Evolutionary conservation across 1,140 invertebrate species (phyloP), one percentile per base, ranked within the genome.

Genomic region (Ladona fulva): DNA sequence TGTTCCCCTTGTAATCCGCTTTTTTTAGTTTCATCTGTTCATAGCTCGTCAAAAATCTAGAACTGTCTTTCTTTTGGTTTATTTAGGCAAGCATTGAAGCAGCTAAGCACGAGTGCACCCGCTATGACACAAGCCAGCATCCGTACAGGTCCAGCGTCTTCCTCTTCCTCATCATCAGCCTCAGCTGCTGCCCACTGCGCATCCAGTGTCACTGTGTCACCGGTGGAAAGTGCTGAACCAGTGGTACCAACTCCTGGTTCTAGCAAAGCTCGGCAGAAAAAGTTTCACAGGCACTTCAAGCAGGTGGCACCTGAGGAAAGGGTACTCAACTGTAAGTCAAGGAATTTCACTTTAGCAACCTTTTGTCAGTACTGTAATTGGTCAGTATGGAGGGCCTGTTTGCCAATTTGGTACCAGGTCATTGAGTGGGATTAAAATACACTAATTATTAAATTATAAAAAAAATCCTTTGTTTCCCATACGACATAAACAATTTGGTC

Each of bases 251-350:
- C 74, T 1, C 89, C 89, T 76, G 87, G 88, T 79, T 88, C 89
- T 11, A 89, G 88, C 81, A 92, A 91, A 83, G 88, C 89, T 19
- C 85, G 90, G 25, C 91, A 92, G 83, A 92, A 92, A 84, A 92
- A 92, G 84, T 92, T 92, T 83, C 89, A 90, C 82, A 85, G 91
- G 22, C 91, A 92, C 83, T 93, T 92, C 84, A 88, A 90, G 76
- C 89, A 92, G 82, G 91, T 94, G 75, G 87, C 90, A 74, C 87
- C 89, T 10, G 92, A 94, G 80, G 93, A 94, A 83, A 89, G 89
- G 81, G 91, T 95, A 74, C 87, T 95, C 78, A 93, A 95, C 85
- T 93, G 91, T 92, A 85, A 90, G 90, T 87, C n/a, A n/a, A n/a
- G n/a, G n/a, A n/a, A n/a, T n/a, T n/a, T n/a, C n/a, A n/a, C n/a